Conservation (phyloP, 2,113 vertebrate species). For the Lagopus muta region DNA sequence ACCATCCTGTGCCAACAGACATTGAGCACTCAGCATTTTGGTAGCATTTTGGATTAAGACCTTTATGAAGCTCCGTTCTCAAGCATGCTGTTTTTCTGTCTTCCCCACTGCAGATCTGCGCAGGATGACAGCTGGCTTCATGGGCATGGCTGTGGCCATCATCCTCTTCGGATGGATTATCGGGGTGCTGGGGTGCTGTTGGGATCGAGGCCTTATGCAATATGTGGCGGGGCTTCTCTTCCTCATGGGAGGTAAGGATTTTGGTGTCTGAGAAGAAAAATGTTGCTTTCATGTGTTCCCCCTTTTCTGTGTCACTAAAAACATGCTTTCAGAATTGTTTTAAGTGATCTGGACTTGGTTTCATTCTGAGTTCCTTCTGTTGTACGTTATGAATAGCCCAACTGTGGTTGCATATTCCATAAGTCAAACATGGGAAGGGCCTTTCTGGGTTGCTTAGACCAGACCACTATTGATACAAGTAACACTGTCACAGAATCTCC, state of each 20-base stretch:
- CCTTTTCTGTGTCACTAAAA: background rate
- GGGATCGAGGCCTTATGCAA: slow-evolving; percentile 98
- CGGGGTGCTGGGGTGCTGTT: slow-evolving; percentile 95
- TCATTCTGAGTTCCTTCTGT: background rate
- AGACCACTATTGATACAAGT: background rate
- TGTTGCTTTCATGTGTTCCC: background rate
- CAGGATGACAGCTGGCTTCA: slow-evolving; percentile 98
- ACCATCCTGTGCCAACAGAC: background rate
- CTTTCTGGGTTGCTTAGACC: background rate
- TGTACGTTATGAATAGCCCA: background rate
- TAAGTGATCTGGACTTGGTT: background rate
- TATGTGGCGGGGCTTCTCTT: slow-evolving; percentile 98
- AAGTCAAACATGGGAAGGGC: background rate
- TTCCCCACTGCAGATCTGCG: slow-evolving; percentile 85
- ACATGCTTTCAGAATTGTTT: background rate
- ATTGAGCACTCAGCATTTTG: background rate
- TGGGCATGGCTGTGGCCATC: slow-evolving; percentile 99
- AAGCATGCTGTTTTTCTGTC: background rate
- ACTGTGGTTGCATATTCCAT: accelerated
- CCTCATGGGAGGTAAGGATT: slow-evolving; percentile 96
- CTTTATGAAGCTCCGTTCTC: background rate
- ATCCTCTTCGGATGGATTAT: slow-evolving; percentile 98
- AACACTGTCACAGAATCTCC: background rate
- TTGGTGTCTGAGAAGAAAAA: background rate
- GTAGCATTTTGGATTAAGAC: background rate